These are phyloP conservation scores for Dicerorhinus sumatrensis DNA, from an alignment of 2,113 vertebrate species.

Conservation along the genomic window DNA sequence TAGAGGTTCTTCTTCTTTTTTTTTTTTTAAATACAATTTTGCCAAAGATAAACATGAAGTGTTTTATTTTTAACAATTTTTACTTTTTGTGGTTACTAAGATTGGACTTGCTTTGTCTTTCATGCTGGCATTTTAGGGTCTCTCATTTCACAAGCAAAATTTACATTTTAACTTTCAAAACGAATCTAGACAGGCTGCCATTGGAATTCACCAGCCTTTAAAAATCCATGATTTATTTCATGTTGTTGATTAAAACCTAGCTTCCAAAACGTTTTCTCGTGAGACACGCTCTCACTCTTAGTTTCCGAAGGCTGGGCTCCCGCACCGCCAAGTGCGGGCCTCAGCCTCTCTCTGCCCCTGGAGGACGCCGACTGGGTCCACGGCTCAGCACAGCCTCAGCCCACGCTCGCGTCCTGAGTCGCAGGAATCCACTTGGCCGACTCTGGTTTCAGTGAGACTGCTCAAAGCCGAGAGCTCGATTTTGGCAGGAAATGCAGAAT, in stretches of 20 bases:
- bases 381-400: background rate
- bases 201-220: background rate
- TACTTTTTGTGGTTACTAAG: background rate
- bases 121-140: background rate
- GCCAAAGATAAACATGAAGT: background rate
- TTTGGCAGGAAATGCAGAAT: conserved; percentile 42
- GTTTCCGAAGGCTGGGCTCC: background rate
- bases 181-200: background rate
- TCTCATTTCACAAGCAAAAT: background rate
- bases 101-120: background rate
- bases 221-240: conserved; percentile 23
- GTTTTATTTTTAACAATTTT: background rate
- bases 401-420: conserved; percentile 8
- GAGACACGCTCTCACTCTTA: background rate
- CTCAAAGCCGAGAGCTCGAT: background rate
- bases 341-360: background rate
- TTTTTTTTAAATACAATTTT: background rate
- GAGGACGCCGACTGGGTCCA: background rate
- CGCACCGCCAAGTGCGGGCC: background rate
- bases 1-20: background rate
- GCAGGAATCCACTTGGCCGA: background rate
- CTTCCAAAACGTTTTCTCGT: background rate
- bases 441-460: background rate
- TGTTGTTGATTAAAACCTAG: conserved; percentile 45
- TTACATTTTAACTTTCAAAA: background rate